Conservation (phyloP, 1,140 invertebrate species). For the Pristionchus pacificus region DNA sequence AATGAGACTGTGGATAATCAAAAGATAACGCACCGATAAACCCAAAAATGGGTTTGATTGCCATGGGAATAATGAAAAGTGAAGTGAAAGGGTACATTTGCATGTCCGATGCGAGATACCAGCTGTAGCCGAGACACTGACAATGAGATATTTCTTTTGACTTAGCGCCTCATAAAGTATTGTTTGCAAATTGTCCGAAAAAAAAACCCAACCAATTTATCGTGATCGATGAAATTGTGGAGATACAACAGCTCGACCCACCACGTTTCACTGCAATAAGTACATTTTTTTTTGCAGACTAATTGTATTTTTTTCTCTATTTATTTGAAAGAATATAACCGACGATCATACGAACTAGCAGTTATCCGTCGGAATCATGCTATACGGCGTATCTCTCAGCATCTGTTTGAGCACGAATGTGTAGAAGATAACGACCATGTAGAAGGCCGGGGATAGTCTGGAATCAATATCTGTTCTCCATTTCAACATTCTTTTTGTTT, state of each 20-base stretch:
- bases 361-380: too few species aligned
- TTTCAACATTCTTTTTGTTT: conserved; percentile 13
- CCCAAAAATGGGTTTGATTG: not conserved
- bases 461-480: not conserved
- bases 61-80: not conserved
- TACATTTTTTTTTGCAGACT: not conserved
- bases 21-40: too few species aligned
- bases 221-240: conserved; percentile 25
- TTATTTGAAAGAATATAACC: too few species aligned
- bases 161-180: too few species aligned
- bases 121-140: not conserved
- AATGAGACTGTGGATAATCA: too few species aligned
- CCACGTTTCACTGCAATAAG: conserved; percentile 21
- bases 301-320: too few species aligned
- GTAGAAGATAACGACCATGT: not conserved
- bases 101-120: not conserved
- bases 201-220: too few species aligned
- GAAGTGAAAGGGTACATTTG: conserved; percentile 1
- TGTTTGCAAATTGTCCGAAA: too few species aligned
- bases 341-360: too few species aligned
- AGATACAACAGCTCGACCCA: conserved; percentile 29
- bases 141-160: conserved; percentile 1
- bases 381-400: too few species aligned
- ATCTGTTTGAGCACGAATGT: not conserved
- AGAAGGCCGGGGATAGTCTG: not conserved